Conservation (phyloP, 2,797 vertebrate species). For the Ammospiza maritima region DNA sequence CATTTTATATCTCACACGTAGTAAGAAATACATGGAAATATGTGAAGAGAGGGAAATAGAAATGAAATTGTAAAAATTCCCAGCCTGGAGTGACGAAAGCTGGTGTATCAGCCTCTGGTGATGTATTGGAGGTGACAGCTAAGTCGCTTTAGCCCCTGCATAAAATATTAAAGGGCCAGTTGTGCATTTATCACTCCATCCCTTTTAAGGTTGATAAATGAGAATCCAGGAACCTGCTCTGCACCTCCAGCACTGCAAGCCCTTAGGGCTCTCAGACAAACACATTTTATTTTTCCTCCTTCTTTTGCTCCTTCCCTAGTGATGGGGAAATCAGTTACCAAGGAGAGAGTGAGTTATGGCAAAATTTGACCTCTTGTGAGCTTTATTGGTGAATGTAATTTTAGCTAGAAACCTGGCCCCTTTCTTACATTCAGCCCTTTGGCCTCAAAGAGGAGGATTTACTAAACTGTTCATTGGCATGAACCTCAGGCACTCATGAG, state of each 20-base stretch:
- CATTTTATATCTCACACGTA: constrained; percentile 63
- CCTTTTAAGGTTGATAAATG: constrained; percentile 86
- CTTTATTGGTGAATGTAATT: constrained; percentile 89
- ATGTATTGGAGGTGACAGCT: constrained; percentile 83
- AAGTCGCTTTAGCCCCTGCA: constrained; percentile 81
- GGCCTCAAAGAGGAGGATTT: constrained; percentile 73
- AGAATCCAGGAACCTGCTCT: constrained; percentile 82
- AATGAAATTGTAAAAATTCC: constrained; percentile 79
- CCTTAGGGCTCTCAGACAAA: constrained; percentile 81
- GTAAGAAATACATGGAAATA: constrained; percentile 69
- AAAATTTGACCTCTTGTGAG: constrained; percentile 82
- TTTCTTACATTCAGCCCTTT: constrained; percentile 79
- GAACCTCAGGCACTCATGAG: constrained; percentile 43
- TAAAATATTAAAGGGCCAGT: constrained; percentile 85
- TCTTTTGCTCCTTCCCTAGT: constrained; percentile 65
- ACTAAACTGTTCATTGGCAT: constrained; percentile 73
- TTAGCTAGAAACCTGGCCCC: constrained; percentile 85
- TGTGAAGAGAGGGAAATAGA: constrained; percentile 68
- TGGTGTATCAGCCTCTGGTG: constrained; percentile 77
- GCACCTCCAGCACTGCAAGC: constrained; percentile 77
- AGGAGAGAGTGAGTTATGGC: constrained; percentile 81
- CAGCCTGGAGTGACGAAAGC: constrained; percentile 80
- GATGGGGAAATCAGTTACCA: constrained; percentile 78
- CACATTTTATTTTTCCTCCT: constrained; percentile 80
- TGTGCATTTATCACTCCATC: constrained; percentile 86